A percentile compares a stretch with the other conserved stretches of the same genome.
phyloP scores from a whole-genome alignment of 2,113 vertebrate genomes.

The Meleagris gallopavo region DNA sequence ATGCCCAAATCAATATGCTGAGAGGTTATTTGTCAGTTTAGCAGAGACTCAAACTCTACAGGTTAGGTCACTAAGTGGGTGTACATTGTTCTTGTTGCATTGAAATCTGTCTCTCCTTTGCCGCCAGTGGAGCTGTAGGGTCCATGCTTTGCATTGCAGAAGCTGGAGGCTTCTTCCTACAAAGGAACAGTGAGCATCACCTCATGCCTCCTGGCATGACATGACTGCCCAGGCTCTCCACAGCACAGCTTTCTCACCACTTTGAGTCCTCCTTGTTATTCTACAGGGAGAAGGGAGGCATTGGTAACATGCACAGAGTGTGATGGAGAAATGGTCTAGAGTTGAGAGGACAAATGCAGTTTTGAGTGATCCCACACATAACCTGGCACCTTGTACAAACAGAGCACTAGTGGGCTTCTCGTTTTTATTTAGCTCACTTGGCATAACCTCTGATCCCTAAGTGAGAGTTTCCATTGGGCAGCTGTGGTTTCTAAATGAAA shows the following conservation, averaged over 20 bases:
- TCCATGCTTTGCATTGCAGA: background rate
- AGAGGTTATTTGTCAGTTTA: background rate
- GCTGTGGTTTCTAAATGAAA: background rate
- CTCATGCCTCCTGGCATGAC: background rate
- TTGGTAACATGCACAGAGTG: background rate
- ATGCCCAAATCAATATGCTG: background rate
- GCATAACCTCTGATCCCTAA: background rate
- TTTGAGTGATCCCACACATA: background rate
- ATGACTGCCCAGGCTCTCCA: background rate
- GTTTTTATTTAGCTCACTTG: background rate
- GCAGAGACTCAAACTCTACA: background rate
- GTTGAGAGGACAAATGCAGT: background rate
- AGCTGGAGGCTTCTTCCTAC: background rate
- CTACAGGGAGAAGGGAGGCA: background rate
- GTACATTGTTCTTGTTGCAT: background rate
- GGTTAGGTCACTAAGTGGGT: background rate
- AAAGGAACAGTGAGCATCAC: background rate
- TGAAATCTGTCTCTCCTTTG: background rate
- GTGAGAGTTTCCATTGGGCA: background rate
- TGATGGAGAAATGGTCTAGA: background rate
- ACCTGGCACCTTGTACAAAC: background rate
- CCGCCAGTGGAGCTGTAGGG: background rate
- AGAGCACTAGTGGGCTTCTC: background rate
- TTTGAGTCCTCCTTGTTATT: background rate
- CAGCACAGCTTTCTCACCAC: background rate